Base-by-base conservation (phyloP, 2,113 vertebrate species). In the Microcebus tavaratra region DNA sequence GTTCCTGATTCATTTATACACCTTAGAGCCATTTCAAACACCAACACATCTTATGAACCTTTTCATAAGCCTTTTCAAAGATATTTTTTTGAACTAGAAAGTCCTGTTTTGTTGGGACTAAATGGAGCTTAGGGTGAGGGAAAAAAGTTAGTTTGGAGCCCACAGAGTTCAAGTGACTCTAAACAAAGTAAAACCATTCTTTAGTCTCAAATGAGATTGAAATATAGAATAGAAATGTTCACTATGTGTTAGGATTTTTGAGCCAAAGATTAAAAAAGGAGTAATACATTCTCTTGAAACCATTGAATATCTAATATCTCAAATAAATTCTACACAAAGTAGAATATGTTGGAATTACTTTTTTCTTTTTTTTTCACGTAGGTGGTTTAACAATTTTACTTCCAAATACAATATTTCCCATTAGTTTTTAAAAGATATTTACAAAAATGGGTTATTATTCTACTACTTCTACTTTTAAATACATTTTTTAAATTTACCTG, bases 41-140 rank as follows among this genome's bases (percentile, higher is more conserved):
- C 53, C 59, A 90, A 15, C 17, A 63, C 36, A 80, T 93, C 84
- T 93, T 85, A 93, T 59, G 82, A 70, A 81, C 63, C 79, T 85
- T 96, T 91, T 92, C 55, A 95, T 79, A 93, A 96, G 82, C 4
- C n/a, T 95, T 96, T 96, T 84, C 59, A 83, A 96, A 96, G 85
- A 36, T 76, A 82, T 75, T 96, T 94, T 88, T 87, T 87, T 88
- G 76, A 90, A 93, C 76, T 75, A 75, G 55, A 90, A 90, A 92
- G 48, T 79, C 75, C 29, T 61, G 63, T 88, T 91, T 90, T 96
- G 42, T 67, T 70, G 90, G 57, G 76, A 90, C 39, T 65, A 95
- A 93, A 80, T 93, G 55, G 78, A 94, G n/a, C 68, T 96, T 57
- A 45, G 42, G 63, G 42, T 67, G 42, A 1, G 0, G 39, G 91